phyloP scores from a whole-genome alignment of 2,797 vertebrate genomes.

The Muscicapa striata region DNA sequence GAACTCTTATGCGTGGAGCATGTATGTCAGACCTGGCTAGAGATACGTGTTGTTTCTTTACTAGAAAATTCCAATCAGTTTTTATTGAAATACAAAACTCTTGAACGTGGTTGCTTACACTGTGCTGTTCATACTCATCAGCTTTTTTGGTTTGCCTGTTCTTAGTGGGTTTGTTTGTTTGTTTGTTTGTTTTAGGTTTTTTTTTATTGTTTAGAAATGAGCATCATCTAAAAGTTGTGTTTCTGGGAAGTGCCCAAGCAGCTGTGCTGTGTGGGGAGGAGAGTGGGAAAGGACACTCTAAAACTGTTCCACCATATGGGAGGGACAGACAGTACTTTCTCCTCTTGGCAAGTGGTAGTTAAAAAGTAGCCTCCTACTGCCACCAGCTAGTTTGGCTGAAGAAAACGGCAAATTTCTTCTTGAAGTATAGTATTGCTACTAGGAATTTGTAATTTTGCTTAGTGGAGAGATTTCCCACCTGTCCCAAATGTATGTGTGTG shows the following conservation, averaged over 20 bases:
- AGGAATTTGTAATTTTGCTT: neutral
- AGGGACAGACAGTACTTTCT: neutral
- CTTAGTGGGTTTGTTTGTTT: too few relatives aligned
- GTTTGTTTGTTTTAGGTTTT: too few relatives aligned
- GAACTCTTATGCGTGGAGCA: neutral
- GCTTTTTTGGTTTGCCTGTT: neutral
- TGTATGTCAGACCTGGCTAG: neutral
- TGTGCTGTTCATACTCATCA: neutral
- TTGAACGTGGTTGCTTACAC: neutral
- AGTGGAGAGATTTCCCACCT: neutral
- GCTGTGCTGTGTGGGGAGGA: neutral
- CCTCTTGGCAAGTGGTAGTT: neutral
- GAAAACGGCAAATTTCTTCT: neutral
- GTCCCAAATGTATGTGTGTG: neutral
- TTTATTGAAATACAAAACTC: neutral
- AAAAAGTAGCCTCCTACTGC: neutral
- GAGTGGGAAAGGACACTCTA: neutral
- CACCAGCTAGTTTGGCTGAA: neutral
- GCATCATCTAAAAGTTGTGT: neutral
- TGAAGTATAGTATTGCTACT: neutral
- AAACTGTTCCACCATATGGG: neutral
- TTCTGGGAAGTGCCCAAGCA: neutral
- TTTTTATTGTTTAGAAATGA: neutral
- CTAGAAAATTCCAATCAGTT: neutral
- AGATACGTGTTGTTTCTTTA: neutral